Conservation (phyloP, 2,113 vertebrate species). For the Oryzias javanicus region DNA sequence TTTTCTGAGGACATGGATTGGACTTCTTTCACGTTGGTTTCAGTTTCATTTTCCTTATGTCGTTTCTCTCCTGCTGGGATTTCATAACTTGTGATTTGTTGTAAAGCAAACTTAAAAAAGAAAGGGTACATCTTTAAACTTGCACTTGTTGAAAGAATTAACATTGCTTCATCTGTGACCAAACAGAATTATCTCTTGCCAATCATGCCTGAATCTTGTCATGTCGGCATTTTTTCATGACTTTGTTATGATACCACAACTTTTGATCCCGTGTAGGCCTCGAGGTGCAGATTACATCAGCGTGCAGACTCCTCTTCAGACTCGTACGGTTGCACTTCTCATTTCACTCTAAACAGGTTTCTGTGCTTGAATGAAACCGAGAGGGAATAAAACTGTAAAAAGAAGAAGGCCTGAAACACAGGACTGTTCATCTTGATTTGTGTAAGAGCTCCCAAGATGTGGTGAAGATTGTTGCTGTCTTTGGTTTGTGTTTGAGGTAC, state of each 20-base stretch:
- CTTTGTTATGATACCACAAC: conserved; percentile 3
- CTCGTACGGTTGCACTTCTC: conserved; percentile 38
- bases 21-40: no score
- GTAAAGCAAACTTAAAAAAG: no score
- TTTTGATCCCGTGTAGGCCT: not conserved
- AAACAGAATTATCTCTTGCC: no score
- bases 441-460: not conserved
- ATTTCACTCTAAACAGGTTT: conserved; percentile 8
- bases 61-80: conserved; percentile 22
- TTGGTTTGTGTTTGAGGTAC: no score
- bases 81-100: conserved; percentile 7
- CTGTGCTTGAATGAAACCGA: conserved; percentile 7
- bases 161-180: no score
- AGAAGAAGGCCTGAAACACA: not conserved
- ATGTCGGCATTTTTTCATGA: not conserved
- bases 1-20: no score
- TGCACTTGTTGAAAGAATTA: no score
- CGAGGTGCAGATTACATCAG: conserved; percentile 44
- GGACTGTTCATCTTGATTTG: not conserved
- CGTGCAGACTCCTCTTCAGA: conserved; percentile 29
- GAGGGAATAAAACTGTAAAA: not conserved
- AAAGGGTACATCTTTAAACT: no score
- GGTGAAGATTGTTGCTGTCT: no score
- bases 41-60: no score
- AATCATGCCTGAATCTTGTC: no score